A percentile compares a stretch with the other conserved stretches of the same genome.
These are phyloP conservation scores for Tupaia chinensis DNA, from an alignment of 2,113 vertebrate genomes.

Conservation along the genomic window DNA sequence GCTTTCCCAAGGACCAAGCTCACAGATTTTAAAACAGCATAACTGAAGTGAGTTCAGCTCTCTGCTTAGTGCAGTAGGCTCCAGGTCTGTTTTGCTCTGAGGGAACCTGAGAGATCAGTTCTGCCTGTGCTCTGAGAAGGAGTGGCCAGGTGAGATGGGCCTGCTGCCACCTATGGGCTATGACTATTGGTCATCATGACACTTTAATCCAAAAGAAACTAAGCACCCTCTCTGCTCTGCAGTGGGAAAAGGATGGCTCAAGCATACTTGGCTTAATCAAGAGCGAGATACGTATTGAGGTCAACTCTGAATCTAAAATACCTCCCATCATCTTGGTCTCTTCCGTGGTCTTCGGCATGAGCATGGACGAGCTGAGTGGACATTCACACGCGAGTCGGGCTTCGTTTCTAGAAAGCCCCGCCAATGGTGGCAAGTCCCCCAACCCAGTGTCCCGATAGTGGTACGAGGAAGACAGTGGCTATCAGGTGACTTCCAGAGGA, in stretches of 20 bases:
- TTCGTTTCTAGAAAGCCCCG: neutral
- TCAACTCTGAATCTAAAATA: neutral
- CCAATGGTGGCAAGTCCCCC: too few species aligned
- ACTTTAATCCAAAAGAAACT: neutral
- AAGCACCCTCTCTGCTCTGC: neutral
- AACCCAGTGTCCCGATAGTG: too few species aligned
- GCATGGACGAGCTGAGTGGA: rapidly evolving
- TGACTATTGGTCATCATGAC: neutral
- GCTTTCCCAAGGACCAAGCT: neutral
- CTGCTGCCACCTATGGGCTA: rapidly evolving
- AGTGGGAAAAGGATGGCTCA: rapidly evolving
- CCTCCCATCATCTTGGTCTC: neutral
- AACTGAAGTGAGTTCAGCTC: neutral
- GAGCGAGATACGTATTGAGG: neutral
- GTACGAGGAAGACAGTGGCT: neutral
- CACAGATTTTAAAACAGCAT: neutral
- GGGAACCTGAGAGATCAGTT: too few species aligned
- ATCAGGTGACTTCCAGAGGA: rapidly evolving
- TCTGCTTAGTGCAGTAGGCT: neutral
- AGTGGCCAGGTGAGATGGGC: too few species aligned
- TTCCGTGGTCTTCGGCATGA: neutral
- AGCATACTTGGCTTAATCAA: neutral
- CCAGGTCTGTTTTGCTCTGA: neutral
- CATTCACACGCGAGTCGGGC: neutral
- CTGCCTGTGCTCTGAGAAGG: too few species aligned